A percentile compares a stretch with the other conserved stretches of the same genome.
phyloP scores from a whole-genome alignment of 2,888 invertebrate species.

The Pristionchus maxplancki region DNA sequence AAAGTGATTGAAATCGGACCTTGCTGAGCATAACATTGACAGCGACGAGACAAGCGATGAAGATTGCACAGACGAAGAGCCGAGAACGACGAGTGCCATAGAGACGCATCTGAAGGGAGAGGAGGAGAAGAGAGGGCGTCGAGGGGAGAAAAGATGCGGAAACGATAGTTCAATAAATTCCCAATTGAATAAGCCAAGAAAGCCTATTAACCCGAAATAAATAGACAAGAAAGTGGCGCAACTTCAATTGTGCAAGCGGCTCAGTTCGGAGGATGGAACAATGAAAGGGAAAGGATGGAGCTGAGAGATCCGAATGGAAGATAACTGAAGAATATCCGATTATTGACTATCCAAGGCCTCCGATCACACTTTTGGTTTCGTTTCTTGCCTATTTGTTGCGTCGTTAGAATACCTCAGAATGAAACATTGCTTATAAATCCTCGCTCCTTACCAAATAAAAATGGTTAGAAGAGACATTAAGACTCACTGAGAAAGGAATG shows the following conservation, averaged over 20 bases:
- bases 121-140: neutral
- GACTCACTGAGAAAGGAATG: neutral
- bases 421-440: neutral
- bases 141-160: neutral
- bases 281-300: slow-evolving; percentile 27
- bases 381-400: neutral
- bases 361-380: slow-evolving; percentile 6
- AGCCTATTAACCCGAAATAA: neutral
- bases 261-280: slow-evolving; percentile 32
- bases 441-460: no score
- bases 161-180: neutral
- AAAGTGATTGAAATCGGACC: neutral
- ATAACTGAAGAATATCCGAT: neutral
- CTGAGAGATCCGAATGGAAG: neutral
- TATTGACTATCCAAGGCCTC: neutral
- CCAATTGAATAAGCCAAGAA: neutral
- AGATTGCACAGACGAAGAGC: neutral
- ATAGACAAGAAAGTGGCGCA: slow-evolving; percentile 1
- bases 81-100: slow-evolving; percentile 40
- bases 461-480: no score
- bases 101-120: slow-evolving; percentile 22
- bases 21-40: slow-evolving; percentile 42
- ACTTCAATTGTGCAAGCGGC: neutral
- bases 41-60: slow-evolving; percentile 7
- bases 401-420: neutral